phyloP scores from a whole-genome alignment of 1,140 invertebrate genomes.

The Fopius arisanus region DNA sequence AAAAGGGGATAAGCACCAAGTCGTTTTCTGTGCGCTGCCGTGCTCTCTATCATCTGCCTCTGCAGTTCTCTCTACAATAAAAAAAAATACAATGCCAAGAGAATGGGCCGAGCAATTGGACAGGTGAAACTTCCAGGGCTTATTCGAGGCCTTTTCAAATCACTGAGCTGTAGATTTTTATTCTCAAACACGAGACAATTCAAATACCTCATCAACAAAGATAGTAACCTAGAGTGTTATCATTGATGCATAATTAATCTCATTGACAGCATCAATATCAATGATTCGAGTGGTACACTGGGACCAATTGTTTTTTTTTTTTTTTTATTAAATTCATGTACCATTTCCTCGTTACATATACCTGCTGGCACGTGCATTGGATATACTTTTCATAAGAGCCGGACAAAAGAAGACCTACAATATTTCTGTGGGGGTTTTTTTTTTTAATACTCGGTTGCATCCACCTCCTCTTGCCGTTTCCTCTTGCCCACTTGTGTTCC shows the following conservation, averaged over 20 bases:
- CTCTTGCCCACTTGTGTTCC: not conserved
- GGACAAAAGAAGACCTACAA: not conserved
- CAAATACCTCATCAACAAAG: no score
- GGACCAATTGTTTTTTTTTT: no score
- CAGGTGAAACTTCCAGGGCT: not conserved
- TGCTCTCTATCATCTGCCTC: constrained; percentile 5
- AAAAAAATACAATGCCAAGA: not conserved
- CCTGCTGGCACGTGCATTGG: constrained; percentile 21
- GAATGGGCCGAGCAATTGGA: not conserved
- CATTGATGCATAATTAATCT: no score
- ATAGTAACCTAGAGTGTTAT: no score
- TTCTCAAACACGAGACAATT: not conserved
- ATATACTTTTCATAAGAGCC: not conserved
- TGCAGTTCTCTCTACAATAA: constrained; percentile 2
- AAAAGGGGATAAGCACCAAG: not conserved
- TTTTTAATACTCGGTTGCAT: not conserved
- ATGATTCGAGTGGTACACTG: no score
- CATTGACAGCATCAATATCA: no score
- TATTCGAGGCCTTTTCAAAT: not conserved
- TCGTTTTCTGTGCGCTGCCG: not conserved
- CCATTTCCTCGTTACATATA: not conserved
- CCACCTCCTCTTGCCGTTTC: not conserved
- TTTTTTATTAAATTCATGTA: not conserved
- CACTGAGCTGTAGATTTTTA: not conserved
- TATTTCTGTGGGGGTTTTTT: not conserved